Evolutionary conservation across 1,140 invertebrate genomes (phyloP).

Genomic region (Mesaphorura yosii): DNA sequence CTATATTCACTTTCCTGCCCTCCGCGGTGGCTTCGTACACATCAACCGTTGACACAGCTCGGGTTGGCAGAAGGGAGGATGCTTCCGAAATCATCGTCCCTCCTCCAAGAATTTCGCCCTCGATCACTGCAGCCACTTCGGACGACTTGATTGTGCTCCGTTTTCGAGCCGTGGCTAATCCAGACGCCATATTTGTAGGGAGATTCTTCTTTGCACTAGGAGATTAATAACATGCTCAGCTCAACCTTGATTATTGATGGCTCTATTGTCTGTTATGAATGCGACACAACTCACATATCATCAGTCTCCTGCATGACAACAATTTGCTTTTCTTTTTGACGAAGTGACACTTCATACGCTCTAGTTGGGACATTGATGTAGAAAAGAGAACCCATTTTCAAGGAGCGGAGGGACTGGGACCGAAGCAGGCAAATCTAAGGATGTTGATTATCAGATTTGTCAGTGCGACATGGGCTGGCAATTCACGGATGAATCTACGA

Average conservation of each 20-base stretch:
- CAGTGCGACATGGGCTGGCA: too few relatives aligned
- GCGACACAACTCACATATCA: neutral
- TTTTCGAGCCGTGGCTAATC: neutral
- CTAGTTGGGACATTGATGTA: conserved; percentile 6
- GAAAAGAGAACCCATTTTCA: conserved; percentile 22
- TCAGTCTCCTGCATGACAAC: neutral
- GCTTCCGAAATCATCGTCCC: too few relatives aligned
- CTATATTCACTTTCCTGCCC: neutral
- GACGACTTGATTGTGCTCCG: neutral
- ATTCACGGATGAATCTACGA: too few relatives aligned
- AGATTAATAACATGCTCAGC: too few relatives aligned
- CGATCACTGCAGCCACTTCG: neutral
- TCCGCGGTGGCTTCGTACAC: neutral
- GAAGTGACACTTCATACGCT: conserved; percentile 15
- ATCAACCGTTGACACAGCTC: neutral
- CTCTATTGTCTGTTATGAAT: neutral
- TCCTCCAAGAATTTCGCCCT: too few relatives aligned
- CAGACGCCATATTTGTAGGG: neutral
- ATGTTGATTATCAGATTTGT: too few relatives aligned
- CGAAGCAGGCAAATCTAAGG: too few relatives aligned
- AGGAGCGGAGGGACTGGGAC: too few relatives aligned
- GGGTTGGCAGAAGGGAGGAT: neutral
- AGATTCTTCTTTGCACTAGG: neutral
- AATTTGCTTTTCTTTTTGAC: conserved; percentile 5
- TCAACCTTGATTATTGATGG: neutral